Conservation (phyloP, 2,113 vertebrate genomes). For the Pogona vitticeps region DNA sequence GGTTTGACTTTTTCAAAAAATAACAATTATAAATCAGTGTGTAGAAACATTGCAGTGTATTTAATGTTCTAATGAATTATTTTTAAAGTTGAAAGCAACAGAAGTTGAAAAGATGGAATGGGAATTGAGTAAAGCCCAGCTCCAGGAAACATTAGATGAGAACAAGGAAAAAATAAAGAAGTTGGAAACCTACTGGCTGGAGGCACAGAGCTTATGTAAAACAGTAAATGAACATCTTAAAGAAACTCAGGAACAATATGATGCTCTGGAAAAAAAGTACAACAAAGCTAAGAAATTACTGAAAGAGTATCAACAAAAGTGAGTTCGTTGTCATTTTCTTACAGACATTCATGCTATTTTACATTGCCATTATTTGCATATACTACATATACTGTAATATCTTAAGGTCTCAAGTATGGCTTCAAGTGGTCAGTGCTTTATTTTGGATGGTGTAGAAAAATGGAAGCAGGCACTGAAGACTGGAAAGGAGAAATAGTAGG, state of each 20-base stretch:
- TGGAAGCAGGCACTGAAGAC: not conserved
- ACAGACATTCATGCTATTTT: not conserved
- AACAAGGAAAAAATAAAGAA: conserved; percentile 85
- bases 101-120: conserved; percentile 81
- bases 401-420: no score
- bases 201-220: conserved; percentile 89
- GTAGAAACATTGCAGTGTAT: not conserved
- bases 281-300: conserved; percentile 91
- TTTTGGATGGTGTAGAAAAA: not conserved
- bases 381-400: not conserved
- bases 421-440: not conserved
- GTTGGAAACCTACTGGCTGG: conserved; percentile 89
- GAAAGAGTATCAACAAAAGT: conserved; percentile 94
- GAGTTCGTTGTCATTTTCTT: conserved; percentile 60
- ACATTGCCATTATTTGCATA: not conserved
- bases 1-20: conserved; percentile 31
- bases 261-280: conserved; percentile 91
- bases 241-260: conserved; percentile 87
- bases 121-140: conserved; percentile 79
- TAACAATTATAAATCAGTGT: conserved; percentile 25
- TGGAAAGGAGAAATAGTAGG: not conserved
- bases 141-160: conserved; percentile 85
- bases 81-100: conserved; percentile 77
- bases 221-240: conserved; percentile 86
- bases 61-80: conserved; percentile 28